Conservation (phyloP, 2,888 invertebrate species). For the Drosophila quinaria region DNA sequence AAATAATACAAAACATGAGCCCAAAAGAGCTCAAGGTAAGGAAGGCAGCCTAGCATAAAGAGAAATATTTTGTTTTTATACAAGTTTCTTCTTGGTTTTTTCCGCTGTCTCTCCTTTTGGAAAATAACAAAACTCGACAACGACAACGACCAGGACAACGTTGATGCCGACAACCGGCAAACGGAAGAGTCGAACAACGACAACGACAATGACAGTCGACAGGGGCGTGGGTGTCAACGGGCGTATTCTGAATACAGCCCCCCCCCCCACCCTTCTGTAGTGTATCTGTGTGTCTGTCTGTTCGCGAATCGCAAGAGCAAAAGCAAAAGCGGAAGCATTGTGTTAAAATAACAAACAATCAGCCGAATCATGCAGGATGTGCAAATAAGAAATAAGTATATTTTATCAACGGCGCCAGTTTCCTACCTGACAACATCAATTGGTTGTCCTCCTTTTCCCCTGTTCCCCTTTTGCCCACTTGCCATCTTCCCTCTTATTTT, state of each 20-base stretch:
- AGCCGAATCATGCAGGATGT: conserved; percentile 79
- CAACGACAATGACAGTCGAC: conserved; percentile 33
- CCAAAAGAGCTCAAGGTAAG: conserved; percentile 48
- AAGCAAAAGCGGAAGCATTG: conserved; percentile 71
- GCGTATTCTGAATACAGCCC: background rate
- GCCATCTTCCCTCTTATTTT: conserved; percentile 3
- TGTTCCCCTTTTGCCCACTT: background rate
- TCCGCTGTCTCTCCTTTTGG: conserved; percentile 13
- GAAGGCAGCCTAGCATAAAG: conserved; percentile 43
- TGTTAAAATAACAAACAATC: conserved; percentile 82
- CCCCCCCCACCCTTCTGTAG: conserved; percentile 1
- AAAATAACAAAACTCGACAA: conserved; percentile 47
- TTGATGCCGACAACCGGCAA: conserved; percentile 63
- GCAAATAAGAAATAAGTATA: conserved; percentile 82
- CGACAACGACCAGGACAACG: conserved; percentile 50
- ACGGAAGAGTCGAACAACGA: conserved; percentile 64
- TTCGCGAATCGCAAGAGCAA: conserved; percentile 47
- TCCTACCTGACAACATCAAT: conserved; percentile 64
- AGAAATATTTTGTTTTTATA: conserved; percentile 49
- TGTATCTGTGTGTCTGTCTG: conserved; percentile 12
- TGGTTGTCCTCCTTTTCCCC: conserved; percentile 33
- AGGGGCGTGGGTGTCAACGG: conserved; percentile 4
- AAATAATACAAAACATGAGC: conserved; percentile 51
- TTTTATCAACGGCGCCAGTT: conserved; percentile 61
- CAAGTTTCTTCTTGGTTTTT: conserved; percentile 16